Conservation (phyloP, 2,113 vertebrate genomes). For the Rhinichthys klamathensis region DNA sequence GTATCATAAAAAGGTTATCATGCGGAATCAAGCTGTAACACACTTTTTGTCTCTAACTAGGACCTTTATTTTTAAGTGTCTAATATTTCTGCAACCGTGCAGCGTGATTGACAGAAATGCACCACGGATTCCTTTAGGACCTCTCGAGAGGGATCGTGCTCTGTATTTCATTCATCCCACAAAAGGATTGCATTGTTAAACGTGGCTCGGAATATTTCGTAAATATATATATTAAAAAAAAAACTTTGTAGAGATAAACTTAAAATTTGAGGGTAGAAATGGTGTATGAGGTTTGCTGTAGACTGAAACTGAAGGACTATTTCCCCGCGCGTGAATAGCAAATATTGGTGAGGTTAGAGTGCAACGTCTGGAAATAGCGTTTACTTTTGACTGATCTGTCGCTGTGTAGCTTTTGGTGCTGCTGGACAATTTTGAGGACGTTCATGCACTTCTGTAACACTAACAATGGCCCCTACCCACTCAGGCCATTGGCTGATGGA, state of each 20-base stretch:
- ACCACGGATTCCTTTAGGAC: neutral
- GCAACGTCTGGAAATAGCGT: neutral
- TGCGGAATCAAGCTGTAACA: neutral
- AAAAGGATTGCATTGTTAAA: neutral
- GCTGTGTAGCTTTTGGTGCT: neutral
- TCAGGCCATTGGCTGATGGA: conserved; percentile 9
- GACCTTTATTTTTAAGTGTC: neutral
- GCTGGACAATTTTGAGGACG: neutral
- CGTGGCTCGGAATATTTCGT: neutral
- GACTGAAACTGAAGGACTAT: neutral
- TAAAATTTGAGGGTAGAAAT: neutral
- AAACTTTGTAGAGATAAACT: neutral
- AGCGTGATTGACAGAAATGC: neutral
- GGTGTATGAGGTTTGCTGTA: neutral
- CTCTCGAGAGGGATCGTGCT: neutral
- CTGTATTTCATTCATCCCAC: neutral
- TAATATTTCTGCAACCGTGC: neutral
- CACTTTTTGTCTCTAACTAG: neutral
- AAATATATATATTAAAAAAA: neutral
- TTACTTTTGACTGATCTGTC: neutral
- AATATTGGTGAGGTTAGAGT: neutral
- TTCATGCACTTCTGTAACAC: neutral
- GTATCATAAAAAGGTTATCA: neutral
- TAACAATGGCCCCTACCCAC: neutral
- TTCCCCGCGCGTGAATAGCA: neutral